Conservation (phyloP, 2,797 vertebrate genomes). For the Bucorvus abyssinicus region DNA sequence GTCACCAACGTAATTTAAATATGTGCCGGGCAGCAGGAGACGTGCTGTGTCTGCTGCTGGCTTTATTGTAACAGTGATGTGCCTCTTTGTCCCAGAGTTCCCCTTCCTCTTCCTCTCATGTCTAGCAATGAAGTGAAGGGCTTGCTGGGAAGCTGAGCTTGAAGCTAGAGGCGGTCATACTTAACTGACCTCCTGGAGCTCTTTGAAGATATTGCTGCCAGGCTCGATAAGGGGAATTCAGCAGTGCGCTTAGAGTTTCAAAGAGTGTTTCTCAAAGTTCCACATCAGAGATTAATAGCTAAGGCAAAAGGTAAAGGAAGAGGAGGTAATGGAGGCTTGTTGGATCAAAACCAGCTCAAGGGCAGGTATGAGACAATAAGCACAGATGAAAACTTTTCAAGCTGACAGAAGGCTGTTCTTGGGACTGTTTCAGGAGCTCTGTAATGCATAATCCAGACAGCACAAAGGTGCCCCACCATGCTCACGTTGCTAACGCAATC, state of each 20-base stretch:
- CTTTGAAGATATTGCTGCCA: constrained; percentile 73
- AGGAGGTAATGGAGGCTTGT: constrained; percentile 59
- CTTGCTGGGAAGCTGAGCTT: constrained; percentile 69
- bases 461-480: constrained; percentile 22
- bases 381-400: constrained; percentile 61
- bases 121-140: constrained; percentile 55
- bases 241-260: constrained; percentile 64
- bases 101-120: constrained; percentile 15
- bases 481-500: not conserved
- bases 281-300: constrained; percentile 67
- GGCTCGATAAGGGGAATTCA: constrained; percentile 70
- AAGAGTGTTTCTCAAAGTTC: constrained; percentile 68
- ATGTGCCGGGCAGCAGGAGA: constrained; percentile 11
- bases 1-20: constrained; percentile 10
- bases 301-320: constrained; percentile 69
- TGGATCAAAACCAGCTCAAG: constrained; percentile 53
- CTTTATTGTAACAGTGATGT: constrained; percentile 2
- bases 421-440: constrained; percentile 46
- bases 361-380: constrained; percentile 66
- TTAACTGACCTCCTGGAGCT: constrained; percentile 72
- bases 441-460: not conserved
- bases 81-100: constrained; percentile 41
- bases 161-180: constrained; percentile 70
- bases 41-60: constrained; percentile 1
- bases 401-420: constrained; percentile 52